Evolutionary conservation across 1,140 invertebrate genomes (phyloP), one percentile per base, ranked within the genome.

Genomic region (Ylistrum balloti): DNA sequence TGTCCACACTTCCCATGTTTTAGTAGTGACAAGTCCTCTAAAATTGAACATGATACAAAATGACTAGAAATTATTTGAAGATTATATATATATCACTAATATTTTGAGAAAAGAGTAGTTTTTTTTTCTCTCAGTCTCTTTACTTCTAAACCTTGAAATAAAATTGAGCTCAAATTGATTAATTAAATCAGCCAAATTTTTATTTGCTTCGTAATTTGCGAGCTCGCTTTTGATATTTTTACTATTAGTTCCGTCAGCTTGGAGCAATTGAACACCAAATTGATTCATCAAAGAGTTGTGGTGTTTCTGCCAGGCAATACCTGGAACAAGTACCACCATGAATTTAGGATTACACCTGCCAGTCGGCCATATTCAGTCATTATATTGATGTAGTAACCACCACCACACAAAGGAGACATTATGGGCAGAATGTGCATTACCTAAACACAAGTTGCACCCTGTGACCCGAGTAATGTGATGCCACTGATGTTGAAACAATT

Each of bases 41-140:
- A 17, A 17, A 17, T 45, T 45, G n/a, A 5, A 74, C 1, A 74
- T 28, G 56, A 74, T 17, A 74, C 56, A 74, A 74, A 74, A 74
- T 74, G 56, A 74, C 56, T 74, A 74, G 56, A 74, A 74, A 74
- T n/a, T 74, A n/a, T n/a, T 74, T 74, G 56, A 74, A 74, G 56
- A 74, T 28, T 74, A 74, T 74, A 74, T 74, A 28, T 74, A 74
- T 74, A n/a, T n/a, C 56, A 28, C 20, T n/a, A 74, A 74, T 9
- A 17, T 17, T 45, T 45, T 45, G 41, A 15, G 41, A 17, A 45
- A 45, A 45, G n/a, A n/a, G 41, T 45, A 45, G 35, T 7, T 13
- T 38, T 13, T 13, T 45, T 45, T 45, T 17, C 20, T 74, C 56
- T n/a, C 22, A 74, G 28, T n/a, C 1, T 9, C 28, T 74, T 28